A percentile compares a stretch with the other conserved stretches of the same genome.
phyloP scores from a whole-genome alignment of 2,888 invertebrate species.

The Chalcosyrphus nemorum region DNA sequence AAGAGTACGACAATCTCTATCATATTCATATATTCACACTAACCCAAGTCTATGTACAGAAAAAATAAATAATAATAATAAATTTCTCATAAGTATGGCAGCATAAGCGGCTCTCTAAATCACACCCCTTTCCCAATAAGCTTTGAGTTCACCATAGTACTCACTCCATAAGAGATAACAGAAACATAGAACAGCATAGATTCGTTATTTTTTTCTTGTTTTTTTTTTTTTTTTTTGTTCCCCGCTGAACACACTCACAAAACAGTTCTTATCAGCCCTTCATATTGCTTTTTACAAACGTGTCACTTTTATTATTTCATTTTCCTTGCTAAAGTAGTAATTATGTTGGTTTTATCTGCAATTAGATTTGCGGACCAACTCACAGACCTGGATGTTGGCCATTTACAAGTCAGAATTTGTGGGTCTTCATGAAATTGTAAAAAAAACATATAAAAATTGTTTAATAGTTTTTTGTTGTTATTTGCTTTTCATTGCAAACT shows the following conservation, averaged over 20 bases:
- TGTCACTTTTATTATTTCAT: constrained; percentile 46
- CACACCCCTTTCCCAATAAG: constrained; percentile 49
- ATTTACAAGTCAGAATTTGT: constrained; percentile 8
- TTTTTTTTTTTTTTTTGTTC: no score
- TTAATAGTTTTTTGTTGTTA: constrained; percentile 2
- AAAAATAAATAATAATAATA: constrained; percentile 19
- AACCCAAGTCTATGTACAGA: background rate
- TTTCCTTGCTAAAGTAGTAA: constrained; percentile 43
- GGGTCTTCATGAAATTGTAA: background rate
- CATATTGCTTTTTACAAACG: constrained; percentile 31
- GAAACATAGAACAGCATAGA: constrained; percentile 32
- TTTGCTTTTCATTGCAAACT: background rate
- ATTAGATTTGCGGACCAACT: constrained; percentile 39
- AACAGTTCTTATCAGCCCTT: constrained; percentile 50
- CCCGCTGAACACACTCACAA: background rate
- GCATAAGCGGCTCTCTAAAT: constrained; percentile 30
- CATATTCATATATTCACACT: constrained; percentile 32
- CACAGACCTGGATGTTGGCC: constrained; percentile 5
- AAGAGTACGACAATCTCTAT: constrained; percentile 24
- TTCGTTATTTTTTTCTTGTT: background rate
- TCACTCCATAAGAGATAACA: background rate
- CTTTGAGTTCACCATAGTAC: constrained; percentile 28
- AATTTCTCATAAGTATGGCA: constrained; percentile 6
- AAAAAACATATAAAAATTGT: background rate
- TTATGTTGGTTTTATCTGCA: constrained; percentile 54